Conservation (phyloP, 2,113 vertebrate species). For the Plotosus lineatus region DNA sequence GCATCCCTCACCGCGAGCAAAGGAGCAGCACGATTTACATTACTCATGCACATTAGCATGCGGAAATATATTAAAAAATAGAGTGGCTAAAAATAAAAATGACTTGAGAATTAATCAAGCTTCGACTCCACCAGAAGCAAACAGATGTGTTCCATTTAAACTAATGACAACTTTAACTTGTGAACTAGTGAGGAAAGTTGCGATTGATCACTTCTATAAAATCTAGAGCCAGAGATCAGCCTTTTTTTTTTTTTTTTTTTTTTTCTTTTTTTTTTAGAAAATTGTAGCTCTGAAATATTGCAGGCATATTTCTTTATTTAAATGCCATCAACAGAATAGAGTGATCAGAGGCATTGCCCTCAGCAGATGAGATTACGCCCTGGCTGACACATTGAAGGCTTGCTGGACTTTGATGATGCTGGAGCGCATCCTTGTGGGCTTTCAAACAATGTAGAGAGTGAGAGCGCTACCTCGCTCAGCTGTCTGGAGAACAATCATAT, state of each 20-base stretch:
- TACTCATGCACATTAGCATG: conserved; percentile 71
- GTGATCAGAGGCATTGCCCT: conserved; percentile 77
- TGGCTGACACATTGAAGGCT: conserved; percentile 74
- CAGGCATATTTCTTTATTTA: conserved; percentile 75
- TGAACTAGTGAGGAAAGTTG: conserved; percentile 72
- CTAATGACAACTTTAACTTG: conserved; percentile 77
- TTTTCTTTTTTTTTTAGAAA: no score
- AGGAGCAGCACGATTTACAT: conserved; percentile 72
- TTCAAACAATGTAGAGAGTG: conserved; percentile 70
- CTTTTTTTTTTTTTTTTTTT: no score
- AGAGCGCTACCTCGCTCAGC: conserved; percentile 71
- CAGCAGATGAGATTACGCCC: conserved; percentile 74
- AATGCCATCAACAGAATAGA: conserved; percentile 75
- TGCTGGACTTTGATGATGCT: conserved; percentile 78
- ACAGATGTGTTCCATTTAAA: conserved; percentile 82
- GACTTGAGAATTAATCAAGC: conserved; percentile 81
- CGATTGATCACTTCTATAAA: conserved; percentile 77
- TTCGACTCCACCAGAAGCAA: conserved; percentile 75
- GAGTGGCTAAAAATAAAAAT: conserved; percentile 76
- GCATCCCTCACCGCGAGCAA: conserved; percentile 70
- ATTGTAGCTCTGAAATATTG: conserved; percentile 63
- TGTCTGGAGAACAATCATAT: conserved; percentile 79
- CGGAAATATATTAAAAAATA: conserved; percentile 71
- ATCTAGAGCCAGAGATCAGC: conserved; percentile 62
- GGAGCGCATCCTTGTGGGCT: conserved; percentile 75